Evolutionary conservation across 2,888 invertebrate species (phyloP), one percentile per base, ranked within the genome.

Genomic region (Syrphus vitripennis): DNA sequence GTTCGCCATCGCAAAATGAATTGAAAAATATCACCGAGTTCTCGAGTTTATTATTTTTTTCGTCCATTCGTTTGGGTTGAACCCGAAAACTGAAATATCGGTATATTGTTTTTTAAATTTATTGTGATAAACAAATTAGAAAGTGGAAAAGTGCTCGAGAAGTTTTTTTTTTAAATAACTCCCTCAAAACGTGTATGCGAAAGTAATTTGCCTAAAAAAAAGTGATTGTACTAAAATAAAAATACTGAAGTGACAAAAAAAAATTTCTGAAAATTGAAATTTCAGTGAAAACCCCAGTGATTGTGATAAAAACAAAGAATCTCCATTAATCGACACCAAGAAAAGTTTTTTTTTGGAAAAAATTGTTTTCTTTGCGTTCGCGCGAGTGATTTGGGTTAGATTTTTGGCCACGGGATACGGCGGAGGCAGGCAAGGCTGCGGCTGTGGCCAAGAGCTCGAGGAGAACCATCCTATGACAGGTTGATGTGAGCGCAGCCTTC

Each of bases 1-100:
- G 65, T 72, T 84, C 81, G 86, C 86, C 86, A 86, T 82, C 77
- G 74, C 63, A 77, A 82, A 77, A 81, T 67, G 71, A 69, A 74
- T 57, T 81, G 72, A 82, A 81, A 50, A 80, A 67, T 76, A 48
- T 57, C 12, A 19, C 26, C 29, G 29, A 16, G 61, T 61, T 26
- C n/a, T n/a, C 16, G 34, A 67, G 67, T 67, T 40, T 55, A 61
- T 16, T 45, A 40, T 61, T 67, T 78, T 65, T 72, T 29, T 57
- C 2, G 53, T 37, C 19, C 31, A 31, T 31, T 75, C 69, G 26
- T 31, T 67, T 63, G 72, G 72, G 75, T 77, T 67, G 76, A 74
- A n/a, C 78, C 70, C 79, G 26, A 42, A 21, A 83, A 78, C 21
- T 21, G 21, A 67, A 50, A 50, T 26, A 50, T 3, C 24, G 45